Conservation (phyloP, 2,113 vertebrate genomes). For the Pan troglodytes region NHGRI_mPanTro3-v2.1_pri NC_072404.2:46769501-46770000, state of each 20-base stretch:
- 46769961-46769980: neutral
- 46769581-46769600: neutral
- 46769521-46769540: neutral
- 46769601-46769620: neutral
- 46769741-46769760: neutral
- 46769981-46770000: neutral
- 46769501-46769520: neutral
- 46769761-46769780: neutral
- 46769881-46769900: neutral
- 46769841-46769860: neutral
- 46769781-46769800: neutral
- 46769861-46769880: neutral
- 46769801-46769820: neutral
- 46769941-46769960: neutral
- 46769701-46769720: constrained; percentile 2
- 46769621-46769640: neutral
- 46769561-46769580: neutral
- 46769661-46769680: neutral
- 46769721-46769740: constrained; percentile 23
- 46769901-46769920: neutral
- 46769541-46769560: neutral
- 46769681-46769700: neutral
- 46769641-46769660: neutral
- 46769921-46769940: neutral
- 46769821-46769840: neutral